phyloP scores from a whole-genome alignment of 1,140 invertebrate species.

The Paracyclopina nana region DNA sequence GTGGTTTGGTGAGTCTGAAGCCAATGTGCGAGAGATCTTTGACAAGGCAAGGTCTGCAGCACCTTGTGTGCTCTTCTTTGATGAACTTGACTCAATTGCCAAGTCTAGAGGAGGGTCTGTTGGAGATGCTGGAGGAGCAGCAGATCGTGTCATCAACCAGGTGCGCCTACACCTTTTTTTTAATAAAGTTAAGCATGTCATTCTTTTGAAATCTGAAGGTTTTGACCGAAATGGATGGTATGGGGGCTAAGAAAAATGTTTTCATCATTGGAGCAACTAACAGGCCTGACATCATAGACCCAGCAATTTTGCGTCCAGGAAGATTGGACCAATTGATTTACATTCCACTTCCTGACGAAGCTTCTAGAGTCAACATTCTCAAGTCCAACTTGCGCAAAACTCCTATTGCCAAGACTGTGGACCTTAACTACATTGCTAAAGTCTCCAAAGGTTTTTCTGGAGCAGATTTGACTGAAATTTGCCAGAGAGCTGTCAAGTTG shows the following conservation, averaged over 20 bases:
- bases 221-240: slow-evolving; percentile 99
- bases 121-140: slow-evolving; percentile 93
- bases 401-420: slow-evolving; percentile 83
- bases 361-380: slow-evolving; percentile 85
- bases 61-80: slow-evolving; percentile 97
- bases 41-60: slow-evolving; percentile 99
- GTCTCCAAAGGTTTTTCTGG: slow-evolving; percentile 93
- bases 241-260: slow-evolving; percentile 99
- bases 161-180: too few relatives aligned
- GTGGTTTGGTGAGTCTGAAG: slow-evolving; percentile 99
- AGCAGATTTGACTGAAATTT: slow-evolving; percentile 97
- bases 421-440: slow-evolving; percentile 82
- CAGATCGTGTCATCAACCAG: slow-evolving; percentile 98
- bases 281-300: slow-evolving; percentile 89
- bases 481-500: slow-evolving; percentile 95
- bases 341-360: slow-evolving; percentile 97
- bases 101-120: slow-evolving; percentile 92
- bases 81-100: slow-evolving; percentile 98
- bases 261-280: slow-evolving; percentile 99
- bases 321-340: slow-evolving; percentile 98
- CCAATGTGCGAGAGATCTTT: slow-evolving; percentile 97
- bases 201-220: too few relatives aligned
- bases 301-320: slow-evolving; percentile 91
- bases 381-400: slow-evolving; percentile 90
- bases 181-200: too few relatives aligned